Base-by-base conservation (phyloP, 2,113 vertebrate species). In the Chlorodrepanis virens region DNA sequence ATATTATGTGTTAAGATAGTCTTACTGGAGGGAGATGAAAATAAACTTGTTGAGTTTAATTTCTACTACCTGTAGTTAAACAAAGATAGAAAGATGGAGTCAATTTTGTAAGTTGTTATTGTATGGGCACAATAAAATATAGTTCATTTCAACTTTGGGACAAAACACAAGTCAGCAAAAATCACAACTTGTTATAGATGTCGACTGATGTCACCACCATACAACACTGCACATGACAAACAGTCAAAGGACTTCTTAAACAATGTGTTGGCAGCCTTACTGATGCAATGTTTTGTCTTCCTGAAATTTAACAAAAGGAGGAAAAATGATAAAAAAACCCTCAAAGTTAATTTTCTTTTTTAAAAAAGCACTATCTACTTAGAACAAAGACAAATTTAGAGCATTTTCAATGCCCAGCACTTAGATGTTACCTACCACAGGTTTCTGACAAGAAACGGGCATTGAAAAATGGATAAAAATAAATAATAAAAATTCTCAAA, bases 161-260 rank as follows among this genome's bases (percentile, higher is more conserved):
- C 3, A 74, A 83, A 72, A n/a, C 7, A 5, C 12, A 69, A n/a
- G 20, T 59, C 65, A 81, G 28, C 13, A 94, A 77, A 88, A 86
- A 65, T 81, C n/a, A 52, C 20, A 83, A 25, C 12, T 11, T 75
- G 16, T 27, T 47, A 40, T 7, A 33, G 25, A 21, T 24, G 31
- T 45, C 0, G 0, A 79, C 8, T 72, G 63, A 53, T 71, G 31
- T 33, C 29, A 86, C 42, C 31, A 31, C 5, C 0, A 0, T 50
- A 40, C 29, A 70, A 59, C 20, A 63, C 11, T 19, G 17, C 25
- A 45, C 14, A 29, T 52, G 31, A 64, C 14, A 75, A 50, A 10
- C 9, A 68, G 47, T 57, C 22, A 39, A 37, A 84, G 6, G n/a
- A 70, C 76, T 40, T 57, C 35, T 81, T 67, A 70, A 86, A 47